Evolutionary conservation across 1,140 invertebrate genomes (phyloP), one percentile per base, ranked within the genome.

Genomic region (Doryteuthis pealeii): DNA sequence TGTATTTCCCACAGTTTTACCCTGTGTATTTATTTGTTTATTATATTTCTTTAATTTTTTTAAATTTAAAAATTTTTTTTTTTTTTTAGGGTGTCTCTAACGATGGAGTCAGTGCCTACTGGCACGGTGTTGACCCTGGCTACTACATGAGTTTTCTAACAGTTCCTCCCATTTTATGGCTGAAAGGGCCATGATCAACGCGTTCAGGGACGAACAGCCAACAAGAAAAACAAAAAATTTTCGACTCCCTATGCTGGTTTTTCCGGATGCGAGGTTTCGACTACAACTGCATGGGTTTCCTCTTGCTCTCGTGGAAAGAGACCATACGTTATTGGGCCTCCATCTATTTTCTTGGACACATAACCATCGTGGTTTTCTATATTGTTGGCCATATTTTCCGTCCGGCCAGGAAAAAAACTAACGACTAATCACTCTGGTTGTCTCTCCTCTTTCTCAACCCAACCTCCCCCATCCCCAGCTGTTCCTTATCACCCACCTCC

Each of bases 71-170:
- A n/a, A n/a, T n/a, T 73, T 32, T 73, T 32, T 74, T 43, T n/a
- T n/a, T n/a, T 58, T 82, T 79, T 32, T 77, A 87, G 85, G 72
- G 81, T 92, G n/a, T 89, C 92, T 0, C 91, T 92, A 0, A 96
- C 95, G 0, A 91, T 98, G 86, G 88, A 66, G 91, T 96, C 0
- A 97, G 95, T 28, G 93, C 96, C 15, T 91, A 94, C 72, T 99
- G 96, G 97, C 97, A 99, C 87, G 96, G 97, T 22, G 93, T 95
- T 77, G 92, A 96, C 79, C 91, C 93, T 30, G 96, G 96, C 6
- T 97, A 98, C 87, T 98, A 96, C 85, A 91, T 98, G 70, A 95
- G 94, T 80, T 93, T 98, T 78, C 92, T 94, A 77, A 94, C 94
- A 62, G 94, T 95, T 66, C 93, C 94, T 0, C 91, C 96, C 72